Percentiles rank a stretch among this genome's conserved stretches.
Evolutionary conservation across 2,797 vertebrate species (phyloP).

Genomic region (Tapera naevia): DNA sequence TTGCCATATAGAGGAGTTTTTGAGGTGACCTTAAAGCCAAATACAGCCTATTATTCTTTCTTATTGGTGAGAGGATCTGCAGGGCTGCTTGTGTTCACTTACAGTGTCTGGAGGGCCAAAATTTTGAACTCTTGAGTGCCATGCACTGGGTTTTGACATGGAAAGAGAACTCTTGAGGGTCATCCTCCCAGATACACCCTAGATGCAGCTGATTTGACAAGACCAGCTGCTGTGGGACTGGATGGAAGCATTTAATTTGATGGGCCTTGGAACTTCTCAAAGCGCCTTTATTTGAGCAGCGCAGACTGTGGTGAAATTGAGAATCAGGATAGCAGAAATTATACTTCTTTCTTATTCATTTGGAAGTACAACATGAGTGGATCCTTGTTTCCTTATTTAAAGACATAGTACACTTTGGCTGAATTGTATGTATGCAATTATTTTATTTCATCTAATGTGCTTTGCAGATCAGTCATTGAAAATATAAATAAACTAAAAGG

Average conservation of each 20-base stretch:
- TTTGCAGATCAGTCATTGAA: not conserved
- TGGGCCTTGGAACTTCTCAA: not conserved
- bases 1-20: not conserved
- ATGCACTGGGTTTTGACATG: not conserved
- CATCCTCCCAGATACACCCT: not conserved
- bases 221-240: not conserved
- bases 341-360: not conserved
- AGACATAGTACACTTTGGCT: not conserved
- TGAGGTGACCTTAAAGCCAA: not conserved
- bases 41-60: not conserved
- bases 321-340: not conserved
- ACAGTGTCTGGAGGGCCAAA: not conserved
- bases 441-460: not conserved
- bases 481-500: not conserved
- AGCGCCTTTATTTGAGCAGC: not conserved
- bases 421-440: not conserved
- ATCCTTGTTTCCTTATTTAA: not conserved
- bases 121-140: not conserved
- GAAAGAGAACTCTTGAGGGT: not conserved
- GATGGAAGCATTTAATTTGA: not conserved
- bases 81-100: not conserved
- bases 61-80: not conserved
- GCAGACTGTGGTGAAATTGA: not conserved
- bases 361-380: not conserved
- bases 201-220: not conserved